These are phyloP conservation scores for Sarcophaga peregrina DNA, from an alignment of 1,140 invertebrate genomes.

Conservation along the genomic window DNA sequence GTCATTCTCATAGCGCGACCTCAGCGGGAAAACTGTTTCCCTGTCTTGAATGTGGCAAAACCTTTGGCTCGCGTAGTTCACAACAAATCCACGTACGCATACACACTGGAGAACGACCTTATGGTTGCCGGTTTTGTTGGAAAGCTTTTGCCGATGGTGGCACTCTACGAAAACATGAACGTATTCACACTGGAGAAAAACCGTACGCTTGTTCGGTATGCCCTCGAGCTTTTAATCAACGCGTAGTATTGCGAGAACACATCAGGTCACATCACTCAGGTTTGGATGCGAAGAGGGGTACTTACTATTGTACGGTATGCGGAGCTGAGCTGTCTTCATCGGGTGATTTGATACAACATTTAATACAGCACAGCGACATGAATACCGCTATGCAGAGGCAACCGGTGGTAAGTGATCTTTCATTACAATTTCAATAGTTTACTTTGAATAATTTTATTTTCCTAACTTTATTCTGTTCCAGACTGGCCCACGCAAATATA, in stretches of 20 bases:
- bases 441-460: neutral
- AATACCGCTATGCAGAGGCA: constrained; percentile 83
- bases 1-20: constrained; percentile 74
- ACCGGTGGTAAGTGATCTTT: constrained; percentile 75
- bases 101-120: constrained; percentile 83
- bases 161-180: constrained; percentile 95
- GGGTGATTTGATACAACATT: constrained; percentile 80
- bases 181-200: constrained; percentile 97
- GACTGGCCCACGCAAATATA: constrained; percentile 82
- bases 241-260: constrained; percentile 83
- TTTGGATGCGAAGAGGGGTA: constrained; percentile 72
- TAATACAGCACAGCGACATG: constrained; percentile 84
- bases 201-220: constrained; percentile 96
- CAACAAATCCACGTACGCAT: constrained; percentile 92
- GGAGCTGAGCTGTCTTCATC: constrained; percentile 75
- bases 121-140: constrained; percentile 96
- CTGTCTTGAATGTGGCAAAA: constrained; percentile 86
- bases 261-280: constrained; percentile 85
- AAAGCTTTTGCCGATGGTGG: constrained; percentile 98
- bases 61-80: constrained; percentile 88
- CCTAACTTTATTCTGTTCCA: constrained; percentile 50
- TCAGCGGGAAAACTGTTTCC: constrained; percentile 77
- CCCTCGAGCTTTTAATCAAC: constrained; percentile 84
- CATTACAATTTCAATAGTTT: neutral
- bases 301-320: constrained; percentile 81